phyloP scores from a whole-genome alignment of 2,113 vertebrate genomes.

The Xiphophorus couchianus region DNA sequence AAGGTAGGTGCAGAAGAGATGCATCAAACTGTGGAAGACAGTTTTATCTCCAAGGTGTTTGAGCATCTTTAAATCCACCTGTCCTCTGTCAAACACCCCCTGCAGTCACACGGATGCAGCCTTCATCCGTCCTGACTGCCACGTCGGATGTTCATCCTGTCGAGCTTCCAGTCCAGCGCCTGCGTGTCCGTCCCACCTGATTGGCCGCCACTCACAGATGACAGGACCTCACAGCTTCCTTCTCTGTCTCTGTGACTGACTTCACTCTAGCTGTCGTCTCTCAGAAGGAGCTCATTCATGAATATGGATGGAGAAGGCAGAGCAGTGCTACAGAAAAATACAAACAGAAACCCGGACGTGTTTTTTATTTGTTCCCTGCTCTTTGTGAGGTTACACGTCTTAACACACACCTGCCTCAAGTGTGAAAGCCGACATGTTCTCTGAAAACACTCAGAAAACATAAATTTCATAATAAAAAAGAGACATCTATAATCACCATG shows the following conservation, averaged over 20 bases:
- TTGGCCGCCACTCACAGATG: conserved; percentile 34
- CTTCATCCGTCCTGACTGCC: conserved; percentile 25
- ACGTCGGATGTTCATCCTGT: conserved; percentile 23
- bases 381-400: neutral
- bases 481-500: neutral
- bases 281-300: conserved; percentile 14
- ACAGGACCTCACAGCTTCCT: conserved; percentile 31
- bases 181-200: conserved; percentile 31
- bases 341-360: neutral
- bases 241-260: conserved; percentile 15
- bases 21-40: conserved; percentile 1
- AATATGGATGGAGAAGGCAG: conserved; percentile 27
- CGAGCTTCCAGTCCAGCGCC: conserved; percentile 1
- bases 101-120: conserved; percentile 11
- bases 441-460: neutral
- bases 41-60: neutral
- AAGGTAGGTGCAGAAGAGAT: neutral
- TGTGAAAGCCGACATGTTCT: neutral
- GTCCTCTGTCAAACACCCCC: neutral
- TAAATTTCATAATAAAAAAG: neutral
- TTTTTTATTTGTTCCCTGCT: conserved; percentile 5
- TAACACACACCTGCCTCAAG: neutral
- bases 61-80: neutral
- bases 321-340: neutral
- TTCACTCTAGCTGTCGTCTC: conserved; percentile 16